phyloP scores from a whole-genome alignment of 2,113 vertebrate genomes.

The Oriolus oriolus region DNA sequence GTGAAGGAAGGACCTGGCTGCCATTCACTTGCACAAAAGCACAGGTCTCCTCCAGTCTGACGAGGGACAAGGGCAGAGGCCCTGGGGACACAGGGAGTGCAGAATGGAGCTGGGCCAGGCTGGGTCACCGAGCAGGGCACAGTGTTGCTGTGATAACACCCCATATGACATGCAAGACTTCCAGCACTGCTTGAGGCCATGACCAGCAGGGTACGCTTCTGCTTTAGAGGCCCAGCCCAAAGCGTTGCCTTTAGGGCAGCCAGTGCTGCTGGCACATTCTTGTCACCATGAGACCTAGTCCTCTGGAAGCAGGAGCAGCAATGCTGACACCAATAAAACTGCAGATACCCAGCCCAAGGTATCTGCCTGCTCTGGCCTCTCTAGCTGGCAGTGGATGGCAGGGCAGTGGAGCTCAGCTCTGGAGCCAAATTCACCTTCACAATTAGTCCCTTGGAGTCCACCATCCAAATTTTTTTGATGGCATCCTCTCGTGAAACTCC shows the following conservation, averaged over 20 bases:
- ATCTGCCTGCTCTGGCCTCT: neutral
- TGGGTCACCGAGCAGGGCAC: neutral
- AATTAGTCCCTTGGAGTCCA: conserved; percentile 92
- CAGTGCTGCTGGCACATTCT: neutral
- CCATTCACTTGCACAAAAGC: neutral
- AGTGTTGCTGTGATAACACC: neutral
- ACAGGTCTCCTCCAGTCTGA: neutral
- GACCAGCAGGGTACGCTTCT: neutral
- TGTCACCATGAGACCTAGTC: neutral
- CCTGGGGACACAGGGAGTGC: neutral
- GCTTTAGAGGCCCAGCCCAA: neutral
- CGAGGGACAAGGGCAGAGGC: neutral
- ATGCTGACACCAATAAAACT: neutral
- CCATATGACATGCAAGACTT: neutral
- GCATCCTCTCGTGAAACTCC: conserved; percentile 82
- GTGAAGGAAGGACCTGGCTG: neutral
- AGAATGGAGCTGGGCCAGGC: neutral
- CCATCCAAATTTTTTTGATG: conserved; percentile 92
- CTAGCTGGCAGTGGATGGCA: neutral
- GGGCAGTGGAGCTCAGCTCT: neutral
- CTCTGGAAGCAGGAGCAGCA: neutral
- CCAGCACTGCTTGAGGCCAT: neutral
- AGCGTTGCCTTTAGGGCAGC: rapidly evolving
- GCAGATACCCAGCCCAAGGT: neutral
- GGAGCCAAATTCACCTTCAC: conserved; percentile 82